Evolutionary conservation across 92 coral and sea anemone genomes (phyloP).

Genomic region (Paramuricea clavata): DNA sequence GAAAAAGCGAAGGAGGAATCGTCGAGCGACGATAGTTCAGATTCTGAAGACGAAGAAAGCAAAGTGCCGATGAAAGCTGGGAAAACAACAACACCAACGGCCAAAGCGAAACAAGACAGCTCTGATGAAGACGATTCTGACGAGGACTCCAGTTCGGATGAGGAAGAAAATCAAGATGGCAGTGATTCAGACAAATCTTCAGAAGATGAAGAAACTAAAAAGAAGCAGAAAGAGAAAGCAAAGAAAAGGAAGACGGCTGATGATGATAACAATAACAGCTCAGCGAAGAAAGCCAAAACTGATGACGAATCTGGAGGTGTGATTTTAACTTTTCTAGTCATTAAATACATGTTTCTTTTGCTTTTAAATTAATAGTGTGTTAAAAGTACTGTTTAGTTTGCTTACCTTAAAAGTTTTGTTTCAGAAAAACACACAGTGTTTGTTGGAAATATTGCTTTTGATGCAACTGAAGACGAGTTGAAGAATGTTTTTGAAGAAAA

Average conservation of each 20-base stretch:
- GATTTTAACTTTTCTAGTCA: not conserved
- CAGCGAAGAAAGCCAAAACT: conserved; percentile 28
- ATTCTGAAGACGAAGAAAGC: conserved; percentile 53
- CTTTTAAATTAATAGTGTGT: not conserved
- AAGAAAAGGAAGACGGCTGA: conserved; percentile 35
- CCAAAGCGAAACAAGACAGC: conserved; percentile 53
- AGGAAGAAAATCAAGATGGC: conserved; percentile 41
- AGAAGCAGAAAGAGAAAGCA: conserved; percentile 9
- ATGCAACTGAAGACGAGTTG: conserved; percentile 74
- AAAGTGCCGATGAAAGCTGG: conserved; percentile 36
- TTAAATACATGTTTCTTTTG: not conserved
- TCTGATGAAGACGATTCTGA: conserved; percentile 64
- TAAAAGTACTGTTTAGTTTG: not conserved
- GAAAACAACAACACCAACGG: conserved; percentile 6
- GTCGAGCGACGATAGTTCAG: conserved; percentile 50
- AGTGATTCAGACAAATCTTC: conserved; percentile 44
- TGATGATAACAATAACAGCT: conserved; percentile 12
- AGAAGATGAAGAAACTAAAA: conserved; percentile 49
- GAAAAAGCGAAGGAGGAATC: conserved; percentile 51
- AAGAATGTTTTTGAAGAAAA: conserved; percentile 75
- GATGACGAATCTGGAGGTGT: conserved; percentile 26
- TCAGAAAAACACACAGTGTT: conserved; percentile 49
- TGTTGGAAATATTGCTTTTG: conserved; percentile 84
- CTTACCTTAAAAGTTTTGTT: not conserved
- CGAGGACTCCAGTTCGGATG: conserved; percentile 45